Evolutionary conservation across 2,888 invertebrate species (phyloP).

Genomic region (Agrenia bidenticulata): DNA sequence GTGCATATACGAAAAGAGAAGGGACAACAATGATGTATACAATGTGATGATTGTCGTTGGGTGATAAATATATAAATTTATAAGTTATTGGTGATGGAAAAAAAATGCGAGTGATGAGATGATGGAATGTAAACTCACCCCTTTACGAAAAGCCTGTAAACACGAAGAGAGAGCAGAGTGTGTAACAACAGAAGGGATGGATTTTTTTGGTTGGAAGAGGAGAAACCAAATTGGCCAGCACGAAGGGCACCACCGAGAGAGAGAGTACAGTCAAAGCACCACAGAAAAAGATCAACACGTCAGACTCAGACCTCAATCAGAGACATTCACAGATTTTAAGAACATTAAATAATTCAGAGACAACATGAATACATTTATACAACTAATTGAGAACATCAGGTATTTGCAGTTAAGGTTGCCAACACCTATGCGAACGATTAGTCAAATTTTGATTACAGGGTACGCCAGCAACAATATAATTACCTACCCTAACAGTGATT

Average conservation of each 20-base stretch:
- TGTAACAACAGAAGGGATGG: constrained; percentile 19
- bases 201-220: constrained; percentile 43
- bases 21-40: not conserved
- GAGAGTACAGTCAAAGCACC: constrained; percentile 54
- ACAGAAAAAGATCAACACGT: constrained; percentile 51
- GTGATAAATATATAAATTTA: constrained; percentile 2
- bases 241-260: constrained; percentile 54
- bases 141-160: constrained; percentile 54
- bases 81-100: not conserved
- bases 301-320: constrained; percentile 31
- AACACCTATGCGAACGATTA: too few relatives aligned
- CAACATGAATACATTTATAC: constrained; percentile 14
- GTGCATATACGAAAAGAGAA: not conserved
- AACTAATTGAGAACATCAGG: not conserved
- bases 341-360: constrained; percentile 19
- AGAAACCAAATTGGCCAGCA: constrained; percentile 53
- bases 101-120: not conserved
- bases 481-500: too few relatives aligned
- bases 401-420: too few relatives aligned
- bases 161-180: constrained; percentile 39
- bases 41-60: not conserved
- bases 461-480: too few relatives aligned
- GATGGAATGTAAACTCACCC: constrained; percentile 51
- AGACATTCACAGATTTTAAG: constrained; percentile 43
- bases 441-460: too few relatives aligned